Evolutionary conservation across 1,140 invertebrate species (phyloP).

Genomic region (Lethrus apterus): DNA sequence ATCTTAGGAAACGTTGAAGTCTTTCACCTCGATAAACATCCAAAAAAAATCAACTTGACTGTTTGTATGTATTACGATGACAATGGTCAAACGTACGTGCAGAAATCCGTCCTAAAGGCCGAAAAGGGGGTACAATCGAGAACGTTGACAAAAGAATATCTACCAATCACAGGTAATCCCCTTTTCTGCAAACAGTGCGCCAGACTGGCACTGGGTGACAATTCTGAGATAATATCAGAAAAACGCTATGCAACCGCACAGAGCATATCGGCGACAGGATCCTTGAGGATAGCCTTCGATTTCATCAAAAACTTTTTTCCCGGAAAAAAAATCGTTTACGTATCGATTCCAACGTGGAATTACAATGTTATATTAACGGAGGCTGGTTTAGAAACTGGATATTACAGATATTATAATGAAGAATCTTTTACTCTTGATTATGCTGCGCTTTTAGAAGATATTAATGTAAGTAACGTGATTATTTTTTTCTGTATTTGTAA

Average conservation of each 20-base stretch:
- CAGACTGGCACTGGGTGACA: slow-evolving; percentile 81
- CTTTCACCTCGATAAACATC: slow-evolving; percentile 84
- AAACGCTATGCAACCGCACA: slow-evolving; percentile 60
- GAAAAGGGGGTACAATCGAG: slow-evolving; percentile 42
- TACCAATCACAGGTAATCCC: slow-evolving; percentile 77
- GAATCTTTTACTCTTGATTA: slow-evolving; percentile 95
- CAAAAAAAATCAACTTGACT: slow-evolving; percentile 96
- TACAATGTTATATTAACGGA: slow-evolving; percentile 92
- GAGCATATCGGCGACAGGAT: slow-evolving; percentile 93
- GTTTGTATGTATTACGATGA: slow-evolving; percentile 98
- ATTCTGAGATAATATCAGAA: slow-evolving; percentile 63
- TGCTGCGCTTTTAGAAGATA: slow-evolving; percentile 81
- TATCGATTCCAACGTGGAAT: slow-evolving; percentile 96
- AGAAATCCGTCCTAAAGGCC: slow-evolving; percentile 84
- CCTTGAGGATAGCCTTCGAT: slow-evolving; percentile 81
- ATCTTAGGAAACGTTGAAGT: slow-evolving; percentile 97
- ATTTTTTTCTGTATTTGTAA: too few species aligned
- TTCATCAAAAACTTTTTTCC: slow-evolving; percentile 84
- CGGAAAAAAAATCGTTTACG: slow-evolving; percentile 80
- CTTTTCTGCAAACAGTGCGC: slow-evolving; percentile 77
- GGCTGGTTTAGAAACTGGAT: slow-evolving; percentile 76
- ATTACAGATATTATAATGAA: slow-evolving; percentile 93
- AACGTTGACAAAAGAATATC: slow-evolving; percentile 92
- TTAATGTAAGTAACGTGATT: too few species aligned
- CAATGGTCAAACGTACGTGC: slow-evolving; percentile 88